Evolutionary conservation across 2,113 vertebrate genomes (phyloP).

Genomic region (Calypte anna): DNA sequence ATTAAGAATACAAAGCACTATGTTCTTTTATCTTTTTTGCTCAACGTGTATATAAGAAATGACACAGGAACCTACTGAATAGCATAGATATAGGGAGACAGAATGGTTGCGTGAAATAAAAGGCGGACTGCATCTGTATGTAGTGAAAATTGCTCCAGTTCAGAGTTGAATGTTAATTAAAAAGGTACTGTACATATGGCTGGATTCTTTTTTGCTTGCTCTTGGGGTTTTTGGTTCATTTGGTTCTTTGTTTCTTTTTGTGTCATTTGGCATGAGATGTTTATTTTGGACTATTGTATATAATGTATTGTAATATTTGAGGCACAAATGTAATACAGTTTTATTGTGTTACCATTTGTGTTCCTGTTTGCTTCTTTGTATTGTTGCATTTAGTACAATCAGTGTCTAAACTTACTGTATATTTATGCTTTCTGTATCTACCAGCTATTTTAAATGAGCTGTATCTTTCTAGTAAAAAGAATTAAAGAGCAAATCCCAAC

Average conservation of each 20-base stretch:
- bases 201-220: constrained; percentile 75
- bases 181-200: constrained; percentile 83
- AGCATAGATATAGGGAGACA: constrained; percentile 87
- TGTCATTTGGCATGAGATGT: constrained; percentile 96
- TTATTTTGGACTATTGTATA: constrained; percentile 98
- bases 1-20: constrained; percentile 85
- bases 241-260: constrained; percentile 79
- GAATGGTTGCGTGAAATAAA: constrained; percentile 74
- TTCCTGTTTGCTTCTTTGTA: constrained; percentile 84
- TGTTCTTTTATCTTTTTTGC: constrained; percentile 80
- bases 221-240: constrained; percentile 84
- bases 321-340: constrained; percentile 99
- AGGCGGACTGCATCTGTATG: constrained; percentile 79
- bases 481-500: constrained; percentile 79
- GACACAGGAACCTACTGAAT: constrained; percentile 84
- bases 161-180: constrained; percentile 84
- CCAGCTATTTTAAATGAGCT: constrained; percentile 85
- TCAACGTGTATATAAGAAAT: constrained; percentile 82
- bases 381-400: constrained; percentile 87
- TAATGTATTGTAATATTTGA: constrained; percentile 98
- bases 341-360: constrained; percentile 95
- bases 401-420: constrained; percentile 83
- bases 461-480: constrained; percentile 83
- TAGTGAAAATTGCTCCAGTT: constrained; percentile 82
- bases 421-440: constrained; percentile 84